phyloP scores from a whole-genome alignment of 2,888 invertebrate genomes.

The Quadroppia sp. region DNA sequence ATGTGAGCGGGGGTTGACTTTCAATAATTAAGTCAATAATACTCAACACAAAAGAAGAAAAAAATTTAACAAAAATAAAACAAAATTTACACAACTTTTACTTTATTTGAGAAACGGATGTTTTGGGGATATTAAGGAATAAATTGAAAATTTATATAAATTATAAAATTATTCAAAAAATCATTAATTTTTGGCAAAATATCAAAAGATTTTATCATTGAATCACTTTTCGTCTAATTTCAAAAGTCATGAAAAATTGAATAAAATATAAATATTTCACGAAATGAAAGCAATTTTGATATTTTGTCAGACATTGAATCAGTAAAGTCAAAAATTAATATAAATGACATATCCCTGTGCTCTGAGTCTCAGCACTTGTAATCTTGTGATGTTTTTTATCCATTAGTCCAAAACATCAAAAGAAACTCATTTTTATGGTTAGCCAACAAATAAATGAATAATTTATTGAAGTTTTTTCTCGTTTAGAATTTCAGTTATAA shows the following conservation, averaged over 20 bases:
- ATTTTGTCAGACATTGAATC: background rate
- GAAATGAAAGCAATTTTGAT: background rate
- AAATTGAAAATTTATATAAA: too few species aligned
- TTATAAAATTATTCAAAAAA: background rate
- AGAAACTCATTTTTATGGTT: background rate
- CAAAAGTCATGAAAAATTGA: background rate
- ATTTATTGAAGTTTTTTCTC: conserved; percentile 4
- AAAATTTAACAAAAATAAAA: background rate
- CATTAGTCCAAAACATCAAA: background rate
- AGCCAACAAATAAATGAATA: conserved; percentile 13
- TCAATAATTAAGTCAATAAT: background rate
- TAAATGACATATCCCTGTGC: background rate
- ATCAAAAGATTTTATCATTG: background rate
- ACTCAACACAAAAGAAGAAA: background rate
- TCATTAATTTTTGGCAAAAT: background rate
- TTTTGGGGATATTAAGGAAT: too few species aligned
- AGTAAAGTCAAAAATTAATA: background rate
- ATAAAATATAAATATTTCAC: background rate
- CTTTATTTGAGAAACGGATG: background rate
- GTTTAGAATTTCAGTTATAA: background rate
- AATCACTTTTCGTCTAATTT: background rate
- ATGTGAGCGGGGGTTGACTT: background rate
- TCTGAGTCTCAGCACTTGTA: background rate
- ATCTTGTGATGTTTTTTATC: background rate
- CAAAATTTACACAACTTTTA: background rate